Conservation (phyloP, 2,888 invertebrate species). For the Caprella mutica region DNA sequence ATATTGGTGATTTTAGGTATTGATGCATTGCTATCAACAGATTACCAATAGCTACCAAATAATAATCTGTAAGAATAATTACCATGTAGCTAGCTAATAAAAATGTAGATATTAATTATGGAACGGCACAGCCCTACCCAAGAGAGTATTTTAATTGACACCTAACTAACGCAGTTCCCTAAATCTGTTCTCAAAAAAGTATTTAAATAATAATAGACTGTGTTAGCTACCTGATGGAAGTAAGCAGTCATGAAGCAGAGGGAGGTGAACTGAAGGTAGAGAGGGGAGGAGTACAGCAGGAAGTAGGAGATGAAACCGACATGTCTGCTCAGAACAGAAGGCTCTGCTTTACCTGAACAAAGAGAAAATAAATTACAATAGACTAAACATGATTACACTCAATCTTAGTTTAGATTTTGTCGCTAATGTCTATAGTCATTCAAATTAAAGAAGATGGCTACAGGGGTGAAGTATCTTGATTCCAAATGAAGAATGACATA, state of each 20-base stretch:
- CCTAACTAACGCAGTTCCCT: too few species aligned
- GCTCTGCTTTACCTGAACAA: neutral
- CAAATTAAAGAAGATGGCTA: neutral
- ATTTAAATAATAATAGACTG: too few species aligned
- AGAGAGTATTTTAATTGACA: too few species aligned
- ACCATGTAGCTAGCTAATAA: too few species aligned
- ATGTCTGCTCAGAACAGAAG: slow-evolving; percentile 3
- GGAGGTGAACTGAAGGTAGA: slow-evolving; percentile 15
- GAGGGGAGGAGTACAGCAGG: slow-evolving; percentile 10
- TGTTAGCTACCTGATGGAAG: slow-evolving; percentile 12
- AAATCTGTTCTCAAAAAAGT: too few species aligned
- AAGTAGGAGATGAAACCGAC: slow-evolving; percentile 12
- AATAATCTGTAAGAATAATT: too few species aligned
- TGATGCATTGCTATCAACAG: too few species aligned
- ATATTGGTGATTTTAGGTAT: too few species aligned
- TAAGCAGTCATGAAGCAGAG: slow-evolving; percentile 12
- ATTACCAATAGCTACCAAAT: too few species aligned
- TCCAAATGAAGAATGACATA: neutral
- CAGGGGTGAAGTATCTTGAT: neutral
- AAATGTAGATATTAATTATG: too few species aligned
- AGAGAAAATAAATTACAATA: neutral
- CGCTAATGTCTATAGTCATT: neutral
- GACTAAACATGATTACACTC: neutral
- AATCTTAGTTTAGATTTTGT: neutral
- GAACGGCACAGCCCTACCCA: too few species aligned